A percentile compares a stretch with the other conserved stretches of the same genome.
Evolutionary conservation across 2,113 vertebrate species (phyloP).

Genomic region (Pipra filicauda): DNA sequence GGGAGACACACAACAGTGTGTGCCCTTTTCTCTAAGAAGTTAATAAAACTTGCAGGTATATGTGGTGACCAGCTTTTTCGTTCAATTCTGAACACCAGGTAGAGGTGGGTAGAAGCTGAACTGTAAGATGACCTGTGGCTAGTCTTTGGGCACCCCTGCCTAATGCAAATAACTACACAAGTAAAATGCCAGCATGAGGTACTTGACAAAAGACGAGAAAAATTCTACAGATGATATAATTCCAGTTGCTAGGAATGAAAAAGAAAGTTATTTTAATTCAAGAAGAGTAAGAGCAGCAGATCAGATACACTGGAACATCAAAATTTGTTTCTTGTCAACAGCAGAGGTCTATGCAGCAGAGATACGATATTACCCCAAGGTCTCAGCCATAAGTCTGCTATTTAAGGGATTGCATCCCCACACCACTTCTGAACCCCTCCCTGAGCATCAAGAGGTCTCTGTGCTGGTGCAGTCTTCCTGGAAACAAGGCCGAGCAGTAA

Average conservation of each 20-base stretch:
- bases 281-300: background rate
- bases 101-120: background rate
- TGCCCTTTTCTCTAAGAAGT: background rate
- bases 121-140: conserved; percentile 9
- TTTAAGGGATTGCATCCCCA: conserved; percentile 29
- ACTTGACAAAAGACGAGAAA: conserved; percentile 43
- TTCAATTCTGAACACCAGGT: background rate
- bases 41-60: background rate
- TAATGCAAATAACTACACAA: conserved; percentile 6
- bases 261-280: conserved; percentile 43
- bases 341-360: conserved; percentile 28
- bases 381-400: conserved; percentile 21
- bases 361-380: conserved; percentile 42
- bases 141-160: conserved; percentile 52
- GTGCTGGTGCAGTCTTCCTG: conserved; percentile 55
- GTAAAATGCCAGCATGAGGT: background rate
- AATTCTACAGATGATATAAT: conserved; percentile 26
- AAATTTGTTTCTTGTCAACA: background rate
- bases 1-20: background rate
- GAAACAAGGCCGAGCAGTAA: conserved; percentile 68
- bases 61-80: background rate
- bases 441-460: conserved; percentile 28
- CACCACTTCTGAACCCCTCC: conserved; percentile 44
- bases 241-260: conserved; percentile 49
- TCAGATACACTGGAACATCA: conserved; percentile 33